A percentile compares a stretch with the other conserved stretches of the same genome.
phyloP scores from a whole-genome alignment of 2,113 vertebrate genomes.

The Phoenicopterus ruber region DNA sequence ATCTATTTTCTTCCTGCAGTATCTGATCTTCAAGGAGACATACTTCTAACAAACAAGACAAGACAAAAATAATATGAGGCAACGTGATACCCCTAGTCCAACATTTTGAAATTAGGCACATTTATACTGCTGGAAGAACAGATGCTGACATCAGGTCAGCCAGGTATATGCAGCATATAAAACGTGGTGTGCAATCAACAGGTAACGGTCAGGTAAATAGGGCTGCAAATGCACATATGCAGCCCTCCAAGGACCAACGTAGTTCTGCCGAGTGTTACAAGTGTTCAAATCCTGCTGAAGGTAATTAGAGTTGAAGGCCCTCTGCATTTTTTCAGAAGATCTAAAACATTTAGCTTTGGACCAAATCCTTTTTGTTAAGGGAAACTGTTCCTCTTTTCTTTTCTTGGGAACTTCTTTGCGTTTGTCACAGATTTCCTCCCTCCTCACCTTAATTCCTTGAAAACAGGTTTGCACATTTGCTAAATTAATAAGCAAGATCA shows the following conservation, averaged over 20 bases:
- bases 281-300: not conserved
- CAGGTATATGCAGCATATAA: not conserved
- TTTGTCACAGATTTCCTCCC: not conserved
- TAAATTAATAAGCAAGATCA: not conserved
- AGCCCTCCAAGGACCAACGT: not conserved
- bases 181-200: not conserved
- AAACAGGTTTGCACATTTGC: not conserved
- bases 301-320: slow-evolving; percentile 1
- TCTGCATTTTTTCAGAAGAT: slow-evolving; percentile 38
- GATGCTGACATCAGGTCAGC: not conserved
- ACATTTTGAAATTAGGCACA: not conserved
- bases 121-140: not conserved
- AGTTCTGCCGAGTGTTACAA: not conserved
- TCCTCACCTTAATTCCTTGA: not conserved
- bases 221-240: not conserved
- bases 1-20: not conserved
- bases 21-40: not conserved
- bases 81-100: not conserved
- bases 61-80: not conserved
- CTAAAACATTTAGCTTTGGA: not conserved
- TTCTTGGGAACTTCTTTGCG: not conserved
- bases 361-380: not conserved
- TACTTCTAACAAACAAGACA: not conserved
- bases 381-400: not conserved
- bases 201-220: not conserved